Evolutionary conservation across 2,797 vertebrate species (phyloP).

Genomic region (Acanthopagrus latus): DNA sequence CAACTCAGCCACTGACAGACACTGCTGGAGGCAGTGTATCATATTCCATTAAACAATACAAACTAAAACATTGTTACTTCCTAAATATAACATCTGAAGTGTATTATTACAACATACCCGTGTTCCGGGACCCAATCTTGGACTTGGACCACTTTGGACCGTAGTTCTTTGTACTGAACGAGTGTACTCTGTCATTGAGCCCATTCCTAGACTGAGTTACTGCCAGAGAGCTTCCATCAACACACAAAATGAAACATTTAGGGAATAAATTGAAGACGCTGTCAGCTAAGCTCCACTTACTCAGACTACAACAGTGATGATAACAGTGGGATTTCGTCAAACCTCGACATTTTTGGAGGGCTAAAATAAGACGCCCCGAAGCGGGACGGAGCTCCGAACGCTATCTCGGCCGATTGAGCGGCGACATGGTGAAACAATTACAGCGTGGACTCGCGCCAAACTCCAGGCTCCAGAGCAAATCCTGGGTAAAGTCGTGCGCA

Average conservation of each 20-base stretch:
- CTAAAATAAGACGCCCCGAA: conserved; percentile 43
- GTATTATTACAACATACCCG: conserved; percentile 35
- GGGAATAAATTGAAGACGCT: conserved; percentile 45
- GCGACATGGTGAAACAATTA: conserved; percentile 77
- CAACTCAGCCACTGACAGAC: too few relatives aligned
- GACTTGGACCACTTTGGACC: conserved; percentile 1
- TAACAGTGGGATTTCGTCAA: conserved; percentile 51
- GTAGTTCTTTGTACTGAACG: background rate
- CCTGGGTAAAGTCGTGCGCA: conserved; percentile 46
- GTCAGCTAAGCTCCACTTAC: conserved; percentile 32
- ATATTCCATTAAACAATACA: conserved; percentile 10
- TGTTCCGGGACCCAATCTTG: conserved; percentile 25
- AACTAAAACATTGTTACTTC: conserved; percentile 9
- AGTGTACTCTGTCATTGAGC: conserved; percentile 48
- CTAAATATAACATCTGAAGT: conserved; percentile 19
- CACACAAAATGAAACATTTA: conserved; percentile 50
- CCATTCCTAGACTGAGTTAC: conserved; percentile 42
- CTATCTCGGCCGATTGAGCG: conserved; percentile 40
- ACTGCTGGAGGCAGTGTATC: too few relatives aligned
- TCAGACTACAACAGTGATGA: conserved; percentile 27
- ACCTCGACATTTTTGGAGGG: conserved; percentile 31
- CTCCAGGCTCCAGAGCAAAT: conserved; percentile 67
- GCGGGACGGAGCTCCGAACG: conserved; percentile 21
- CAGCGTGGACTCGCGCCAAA: conserved; percentile 54
- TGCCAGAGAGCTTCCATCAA: conserved; percentile 42